A percentile compares a stretch with the other conserved stretches of the same genome.
phyloP scores from a whole-genome alignment of 2,113 vertebrate species.

The Oncorhynchus clarkii region DNA sequence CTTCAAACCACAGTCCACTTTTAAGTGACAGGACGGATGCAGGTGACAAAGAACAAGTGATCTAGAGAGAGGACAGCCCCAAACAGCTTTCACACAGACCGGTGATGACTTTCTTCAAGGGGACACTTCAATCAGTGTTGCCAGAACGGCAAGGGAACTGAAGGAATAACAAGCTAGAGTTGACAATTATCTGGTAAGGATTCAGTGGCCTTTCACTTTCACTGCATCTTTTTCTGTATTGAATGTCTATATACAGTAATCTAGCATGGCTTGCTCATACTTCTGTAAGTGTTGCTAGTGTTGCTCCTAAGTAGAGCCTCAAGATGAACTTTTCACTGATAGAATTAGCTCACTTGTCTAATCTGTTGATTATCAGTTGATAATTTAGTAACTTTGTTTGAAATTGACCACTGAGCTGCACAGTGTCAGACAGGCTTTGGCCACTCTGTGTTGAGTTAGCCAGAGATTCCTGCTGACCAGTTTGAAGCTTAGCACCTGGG shows the following conservation, averaged over 20 bases:
- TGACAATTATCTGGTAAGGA: slow-evolving; percentile 59
- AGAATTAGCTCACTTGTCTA: too few species aligned
- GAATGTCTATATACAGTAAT: too few species aligned
- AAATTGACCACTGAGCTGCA: not conserved
- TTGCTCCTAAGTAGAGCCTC: too few species aligned
- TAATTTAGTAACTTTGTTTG: not conserved
- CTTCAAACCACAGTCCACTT: slow-evolving; percentile 31
- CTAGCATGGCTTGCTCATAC: not conserved
- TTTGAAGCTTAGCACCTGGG: not conserved
- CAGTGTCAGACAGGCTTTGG: not conserved
- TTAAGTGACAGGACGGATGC: slow-evolving; percentile 54
- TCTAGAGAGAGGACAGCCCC: slow-evolving; percentile 14
- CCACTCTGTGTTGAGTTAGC: not conserved
- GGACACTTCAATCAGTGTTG: slow-evolving; percentile 48
- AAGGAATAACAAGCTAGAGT: slow-evolving; percentile 63
- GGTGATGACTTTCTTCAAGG: slow-evolving; percentile 67
- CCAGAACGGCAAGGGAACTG: slow-evolving; percentile 59
- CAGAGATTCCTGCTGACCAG: not conserved
- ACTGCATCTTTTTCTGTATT: not conserved
- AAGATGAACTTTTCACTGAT: too few species aligned
- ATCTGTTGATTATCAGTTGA: not conserved
- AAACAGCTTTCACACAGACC: slow-evolving; percentile 34
- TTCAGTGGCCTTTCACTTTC: slow-evolving; percentile 2
- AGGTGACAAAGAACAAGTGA: slow-evolving; percentile 35
- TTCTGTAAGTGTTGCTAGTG: not conserved